phyloP scores from a whole-genome alignment of 2,888 invertebrate species.

The Fissipunctia ypsillon region DNA sequence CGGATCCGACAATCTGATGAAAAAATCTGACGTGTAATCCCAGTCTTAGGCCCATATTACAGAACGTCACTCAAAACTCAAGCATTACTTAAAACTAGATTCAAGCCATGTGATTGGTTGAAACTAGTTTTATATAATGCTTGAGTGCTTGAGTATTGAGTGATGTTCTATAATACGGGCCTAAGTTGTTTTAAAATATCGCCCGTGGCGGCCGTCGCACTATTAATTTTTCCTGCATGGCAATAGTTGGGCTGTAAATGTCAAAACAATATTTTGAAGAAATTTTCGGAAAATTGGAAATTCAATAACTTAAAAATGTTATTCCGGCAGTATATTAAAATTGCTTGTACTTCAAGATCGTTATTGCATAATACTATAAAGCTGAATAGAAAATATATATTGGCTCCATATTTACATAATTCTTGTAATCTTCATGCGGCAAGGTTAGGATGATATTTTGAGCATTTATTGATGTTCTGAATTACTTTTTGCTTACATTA shows the following conservation, averaged over 20 bases:
- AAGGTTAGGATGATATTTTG: conserved; percentile 70
- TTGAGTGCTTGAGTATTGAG: no score
- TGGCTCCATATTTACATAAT: conserved; percentile 56
- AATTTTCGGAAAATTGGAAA: conserved; percentile 28
- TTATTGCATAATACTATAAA: conserved; percentile 66
- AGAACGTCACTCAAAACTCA: no score
- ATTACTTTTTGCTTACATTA: background rate
- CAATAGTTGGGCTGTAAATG: background rate
- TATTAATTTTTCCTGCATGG: background rate
- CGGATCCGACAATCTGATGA: no score
- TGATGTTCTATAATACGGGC: no score
- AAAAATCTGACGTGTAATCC: no score
- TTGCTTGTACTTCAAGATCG: conserved; percentile 72
- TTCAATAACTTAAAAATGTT: conserved; percentile 75
- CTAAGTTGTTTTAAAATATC: no score
- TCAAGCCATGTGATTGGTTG: no score
- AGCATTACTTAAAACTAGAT: no score
- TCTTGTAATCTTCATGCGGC: conserved; percentile 42
- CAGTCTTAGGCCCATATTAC: no score
- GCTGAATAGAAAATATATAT: conserved; percentile 61
- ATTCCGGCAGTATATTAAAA: conserved; percentile 76
- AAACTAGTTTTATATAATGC: no score
- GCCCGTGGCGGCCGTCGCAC: no score
- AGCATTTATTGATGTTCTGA: background rate
- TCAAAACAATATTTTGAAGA: conserved; percentile 39